Base-by-base conservation (phyloP, 2,888 invertebrate species). In the Smittia sp. region DNA sequence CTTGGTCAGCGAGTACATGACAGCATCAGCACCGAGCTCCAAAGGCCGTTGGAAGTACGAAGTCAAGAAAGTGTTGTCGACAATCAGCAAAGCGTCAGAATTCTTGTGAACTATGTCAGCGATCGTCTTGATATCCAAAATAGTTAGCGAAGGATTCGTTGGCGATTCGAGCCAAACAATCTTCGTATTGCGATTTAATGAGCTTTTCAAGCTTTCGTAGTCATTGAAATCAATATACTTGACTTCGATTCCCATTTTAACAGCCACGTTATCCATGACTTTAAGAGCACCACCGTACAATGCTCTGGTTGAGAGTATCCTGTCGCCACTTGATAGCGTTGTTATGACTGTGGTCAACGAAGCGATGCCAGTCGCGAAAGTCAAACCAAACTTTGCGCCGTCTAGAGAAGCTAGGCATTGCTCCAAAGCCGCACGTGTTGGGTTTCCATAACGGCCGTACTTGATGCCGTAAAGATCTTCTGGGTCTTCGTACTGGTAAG, bases 401-500 rank as follows among this genome's bases (percentile, higher is more conserved):
- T 89, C 89, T 74, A 88, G 78, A 0, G 85, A 81, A 1, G 89
- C 89, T 27, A 89, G 77, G 76, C 86, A 86, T 74, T 81, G 79
- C 78, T 89, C 86, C 22, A 88, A 80, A 63, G 84, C 83, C 66
- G 84, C 80, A 75, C 89, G 79, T 0, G 87, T 87, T 20, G 89
- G 89, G 78, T 89, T 90, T 15, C 87, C 87, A 79, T 86, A 85
- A 73, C 88, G 80, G 1, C 85, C 83, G 77, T 89, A 89, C 74
- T 87, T 86, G 78, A 79, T 87, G 13, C 46, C 72, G 1, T n/a
- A 13, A 78, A 90, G 91, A 79, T 93, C 94, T 0, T 58, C 58
- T 13, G 98, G 98, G 15, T 86, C 90, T 76, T 87, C 87, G 80
- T 98, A 98, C 79, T 93, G 92, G 81, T 92, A 99, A 20, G 98